Conservation (phyloP, 2,888 invertebrate species). For the Coelogynopora nodosa region DNA sequence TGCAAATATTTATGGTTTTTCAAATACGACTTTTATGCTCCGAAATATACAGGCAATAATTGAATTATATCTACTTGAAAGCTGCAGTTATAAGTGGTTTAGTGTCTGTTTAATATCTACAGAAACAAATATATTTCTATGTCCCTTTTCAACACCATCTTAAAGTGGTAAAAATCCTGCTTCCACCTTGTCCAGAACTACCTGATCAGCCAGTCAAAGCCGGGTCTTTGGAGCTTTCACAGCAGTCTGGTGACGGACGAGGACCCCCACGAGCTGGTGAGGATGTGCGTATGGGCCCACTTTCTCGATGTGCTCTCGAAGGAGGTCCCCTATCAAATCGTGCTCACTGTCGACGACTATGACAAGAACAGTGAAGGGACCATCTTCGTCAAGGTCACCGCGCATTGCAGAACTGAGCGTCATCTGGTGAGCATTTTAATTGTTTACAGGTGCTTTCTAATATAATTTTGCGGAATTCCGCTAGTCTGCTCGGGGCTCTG, state of each 20-base stretch:
- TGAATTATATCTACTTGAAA: no score
- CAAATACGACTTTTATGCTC: no score
- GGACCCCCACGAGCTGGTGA: slow-evolving; percentile 69
- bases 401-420: slow-evolving; percentile 19
- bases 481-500: no score
- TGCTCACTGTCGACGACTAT: slow-evolving; percentile 54
- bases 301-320: slow-evolving; percentile 77
- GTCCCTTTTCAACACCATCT: no score
- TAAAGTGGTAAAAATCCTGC: no score
- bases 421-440: slow-evolving; percentile 37
- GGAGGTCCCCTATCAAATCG: slow-evolving; percentile 79
- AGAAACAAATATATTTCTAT: no score
- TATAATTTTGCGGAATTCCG: no score
- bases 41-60: no score
- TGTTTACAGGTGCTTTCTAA: not conserved
- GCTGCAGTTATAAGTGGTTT: no score
- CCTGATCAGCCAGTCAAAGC: slow-evolving; percentile 66
- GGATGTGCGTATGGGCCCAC: slow-evolving; percentile 75
- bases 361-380: slow-evolving; percentile 41
- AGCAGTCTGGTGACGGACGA: slow-evolving; percentile 73
- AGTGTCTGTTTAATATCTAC: no score
- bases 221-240: slow-evolving; percentile 70
- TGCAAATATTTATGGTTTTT: no score
- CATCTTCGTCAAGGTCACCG: slow-evolving; percentile 29
- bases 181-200: slow-evolving; percentile 49